Evolutionary conservation across 2,888 invertebrate species (phyloP).

Genomic region (Andrena bicolor): DNA sequence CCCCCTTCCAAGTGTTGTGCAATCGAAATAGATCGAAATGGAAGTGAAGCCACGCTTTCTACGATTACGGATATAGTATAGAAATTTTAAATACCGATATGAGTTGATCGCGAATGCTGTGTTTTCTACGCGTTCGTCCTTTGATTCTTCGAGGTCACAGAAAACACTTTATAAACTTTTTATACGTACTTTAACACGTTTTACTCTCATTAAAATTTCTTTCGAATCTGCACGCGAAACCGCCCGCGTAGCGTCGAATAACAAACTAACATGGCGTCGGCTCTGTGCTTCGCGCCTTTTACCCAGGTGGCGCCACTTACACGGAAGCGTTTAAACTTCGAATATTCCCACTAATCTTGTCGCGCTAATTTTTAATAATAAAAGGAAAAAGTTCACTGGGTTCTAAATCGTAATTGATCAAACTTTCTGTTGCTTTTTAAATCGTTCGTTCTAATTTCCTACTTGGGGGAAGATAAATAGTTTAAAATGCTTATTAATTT

Average conservation of each 20-base stretch:
- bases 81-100: background rate
- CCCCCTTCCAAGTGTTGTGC: constrained; percentile 33
- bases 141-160: too few species aligned
- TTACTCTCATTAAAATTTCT: background rate
- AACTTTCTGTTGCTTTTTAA: background rate
- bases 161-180: too few species aligned
- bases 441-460: background rate
- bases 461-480: background rate
- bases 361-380: too few species aligned
- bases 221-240: background rate
- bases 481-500: constrained; percentile 7
- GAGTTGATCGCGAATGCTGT: background rate
- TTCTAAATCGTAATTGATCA: too few species aligned
- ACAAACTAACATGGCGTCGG: background rate
- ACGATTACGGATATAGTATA: background rate
- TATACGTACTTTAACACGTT: too few species aligned
- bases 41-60: background rate
- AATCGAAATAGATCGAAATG: constrained; percentile 23
- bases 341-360: background rate
- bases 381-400: too few species aligned
- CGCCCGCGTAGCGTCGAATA: background rate
- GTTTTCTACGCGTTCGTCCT: background rate
- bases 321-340: background rate
- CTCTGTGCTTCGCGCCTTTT: background rate
- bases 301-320: constrained; percentile 31